These are phyloP conservation scores for Drosophila prolongata DNA, from an alignment of 2,888 invertebrate genomes.

Conservation along the genomic window DNA sequence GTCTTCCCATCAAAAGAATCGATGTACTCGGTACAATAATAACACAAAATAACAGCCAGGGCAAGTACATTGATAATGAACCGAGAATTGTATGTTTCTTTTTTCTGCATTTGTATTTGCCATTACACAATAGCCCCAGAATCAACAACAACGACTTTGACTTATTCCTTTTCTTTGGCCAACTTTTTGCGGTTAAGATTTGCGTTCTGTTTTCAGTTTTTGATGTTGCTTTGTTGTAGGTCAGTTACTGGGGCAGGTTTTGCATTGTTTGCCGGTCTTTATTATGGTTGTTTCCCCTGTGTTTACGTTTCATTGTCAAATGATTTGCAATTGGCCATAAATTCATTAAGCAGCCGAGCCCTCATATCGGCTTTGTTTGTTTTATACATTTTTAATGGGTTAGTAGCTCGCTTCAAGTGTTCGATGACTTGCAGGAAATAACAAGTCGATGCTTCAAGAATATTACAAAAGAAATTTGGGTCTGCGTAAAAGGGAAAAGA, in stretches of 20 bases:
- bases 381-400: constrained; percentile 39
- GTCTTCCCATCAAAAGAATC: constrained; percentile 50
- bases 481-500: neutral
- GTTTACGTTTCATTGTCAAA: constrained; percentile 53
- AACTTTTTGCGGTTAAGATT: constrained; percentile 67
- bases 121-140: constrained; percentile 44
- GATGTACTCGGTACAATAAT: constrained; percentile 47
- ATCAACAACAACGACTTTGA: constrained; percentile 45
- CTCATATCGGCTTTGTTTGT: constrained; percentile 31
- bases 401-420: constrained; percentile 33
- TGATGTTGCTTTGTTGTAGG: constrained; percentile 56
- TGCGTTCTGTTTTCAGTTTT: constrained; percentile 40
- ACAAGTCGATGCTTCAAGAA: constrained; percentile 1
- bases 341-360: constrained; percentile 45
- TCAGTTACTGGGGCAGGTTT: constrained; percentile 70
- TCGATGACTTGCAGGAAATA: constrained; percentile 31
- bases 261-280: constrained; percentile 35
- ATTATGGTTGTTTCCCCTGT: constrained; percentile 20
- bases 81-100: constrained; percentile 50
- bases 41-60: constrained; percentile 34
- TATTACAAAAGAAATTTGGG: neutral
- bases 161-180: constrained; percentile 50
- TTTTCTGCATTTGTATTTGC: constrained; percentile 23
- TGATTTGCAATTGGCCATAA: constrained; percentile 68
- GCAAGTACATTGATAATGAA: constrained; percentile 69